Conservation (phyloP, 2,113 vertebrate genomes). For the Geococcyx californianus region DNA sequence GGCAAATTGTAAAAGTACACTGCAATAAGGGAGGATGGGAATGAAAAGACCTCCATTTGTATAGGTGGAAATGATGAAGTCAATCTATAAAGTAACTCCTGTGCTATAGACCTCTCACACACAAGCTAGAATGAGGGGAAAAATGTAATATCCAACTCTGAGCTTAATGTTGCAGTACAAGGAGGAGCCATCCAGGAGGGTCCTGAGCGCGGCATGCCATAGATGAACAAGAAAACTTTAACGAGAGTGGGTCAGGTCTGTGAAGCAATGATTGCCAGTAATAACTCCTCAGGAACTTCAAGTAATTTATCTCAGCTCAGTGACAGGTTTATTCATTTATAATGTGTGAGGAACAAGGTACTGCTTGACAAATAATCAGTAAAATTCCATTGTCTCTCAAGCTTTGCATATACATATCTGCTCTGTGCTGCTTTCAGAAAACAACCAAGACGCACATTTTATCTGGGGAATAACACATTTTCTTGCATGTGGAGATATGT, state of each 20-base stretch:
- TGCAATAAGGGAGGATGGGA: neutral
- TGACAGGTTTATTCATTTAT: constrained; percentile 39
- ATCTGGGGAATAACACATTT: neutral
- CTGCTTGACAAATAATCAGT: neutral
- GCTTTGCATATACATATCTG: neutral
- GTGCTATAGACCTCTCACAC: neutral
- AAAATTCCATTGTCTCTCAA: neutral
- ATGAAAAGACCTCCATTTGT: neutral
- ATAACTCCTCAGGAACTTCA: constrained; percentile 25
- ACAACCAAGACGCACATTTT: constrained; percentile 5
- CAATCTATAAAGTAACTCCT: neutral
- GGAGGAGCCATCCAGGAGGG: neutral
- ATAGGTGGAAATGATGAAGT: neutral
- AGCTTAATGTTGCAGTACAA: neutral
- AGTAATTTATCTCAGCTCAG: constrained; percentile 2
- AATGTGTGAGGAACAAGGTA: neutral
- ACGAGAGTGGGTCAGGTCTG: neutral
- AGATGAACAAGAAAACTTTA: neutral
- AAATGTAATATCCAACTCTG: neutral
- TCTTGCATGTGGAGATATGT: constrained; percentile 1
- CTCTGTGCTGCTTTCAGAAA: constrained; percentile 13
- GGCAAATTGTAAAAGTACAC: neutral
- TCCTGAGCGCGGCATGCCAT: accelerated
- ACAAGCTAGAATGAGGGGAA: neutral
- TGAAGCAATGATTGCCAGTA: neutral